Base-by-base conservation (phyloP, 2,113 vertebrate species). In the Hiodon alosoides region DNA sequence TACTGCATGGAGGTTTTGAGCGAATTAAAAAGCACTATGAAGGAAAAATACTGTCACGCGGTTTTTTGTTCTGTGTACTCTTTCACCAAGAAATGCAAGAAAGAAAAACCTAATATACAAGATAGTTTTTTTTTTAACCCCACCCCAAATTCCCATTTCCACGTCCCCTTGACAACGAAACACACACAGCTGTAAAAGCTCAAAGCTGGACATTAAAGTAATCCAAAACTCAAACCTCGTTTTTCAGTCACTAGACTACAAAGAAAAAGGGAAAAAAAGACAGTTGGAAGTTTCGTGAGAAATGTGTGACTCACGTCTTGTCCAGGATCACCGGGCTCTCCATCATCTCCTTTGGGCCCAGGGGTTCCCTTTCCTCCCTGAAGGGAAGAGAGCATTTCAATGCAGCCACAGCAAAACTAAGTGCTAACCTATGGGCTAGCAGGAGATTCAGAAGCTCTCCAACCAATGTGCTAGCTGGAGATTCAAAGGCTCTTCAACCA, bases 271-370 rank as follows among this genome's bases (percentile, higher is more conserved):
- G 59, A 60, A 14, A 11, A 47, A 66, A 16, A 11, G 48, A 48
- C 64, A n/a, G n/a, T n/a, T n/a, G n/a, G n/a, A n/a, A n/a, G 2
- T 6, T 47, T 13, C 48, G 31, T 31, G 31, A 31, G 31, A 31
- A 31, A 31, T 31, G 31, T 47, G 31, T 66, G 64, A 66, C 64
- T 66, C 64, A 66, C 64, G 31, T 66, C 64, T 66, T 9, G 2
- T 11, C 64, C 64, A 3, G 46, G 64, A 3, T 66, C 64, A 11
- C 64, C 64, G 47, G 64, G 64, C 46, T 66, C 64, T 10, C 64
- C 64, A 11, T 66, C 64, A 11, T 66, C 64, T 66, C 64, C 64
- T 66, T 66, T 66, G 64, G 64, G 64, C 2, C 64, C 64, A 48
- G 64, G 64, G 7, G 64, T 66, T 11, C 64, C 64, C 7, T 10